phyloP scores from a whole-genome alignment of 30 jellyfish, hydroid and myxozoan species.

The Hydra vulgaris region DNA sequence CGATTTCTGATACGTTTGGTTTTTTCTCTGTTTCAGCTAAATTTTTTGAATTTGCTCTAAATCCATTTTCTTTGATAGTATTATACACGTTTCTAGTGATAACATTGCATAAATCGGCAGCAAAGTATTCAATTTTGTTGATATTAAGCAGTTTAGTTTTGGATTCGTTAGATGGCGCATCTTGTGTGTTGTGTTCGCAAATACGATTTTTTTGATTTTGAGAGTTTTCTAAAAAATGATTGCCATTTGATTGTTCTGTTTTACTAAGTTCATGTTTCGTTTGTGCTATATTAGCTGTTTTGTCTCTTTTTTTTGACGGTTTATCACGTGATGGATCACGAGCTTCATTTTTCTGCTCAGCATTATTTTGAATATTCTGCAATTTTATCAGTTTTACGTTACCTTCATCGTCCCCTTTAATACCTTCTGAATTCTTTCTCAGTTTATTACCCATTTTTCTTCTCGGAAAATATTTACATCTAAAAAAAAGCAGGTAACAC shows the following conservation, averaged over 20 bases:
- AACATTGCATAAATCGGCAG: neutral
- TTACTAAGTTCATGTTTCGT: neutral
- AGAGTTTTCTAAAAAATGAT: neutral
- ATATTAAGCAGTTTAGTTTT: neutral
- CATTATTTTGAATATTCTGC: neutral
- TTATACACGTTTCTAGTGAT: neutral
- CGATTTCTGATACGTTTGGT: neutral
- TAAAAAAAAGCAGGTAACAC: neutral
- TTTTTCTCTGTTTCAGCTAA: neutral
- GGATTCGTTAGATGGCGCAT: neutral
- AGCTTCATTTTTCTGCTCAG: neutral
- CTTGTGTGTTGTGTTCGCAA: neutral
- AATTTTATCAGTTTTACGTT: neutral
- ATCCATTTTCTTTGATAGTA: neutral
- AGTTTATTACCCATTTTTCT: neutral
- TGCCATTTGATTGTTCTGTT: neutral
- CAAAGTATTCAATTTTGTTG: neutral
- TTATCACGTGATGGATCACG: neutral
- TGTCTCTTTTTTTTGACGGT: neutral
- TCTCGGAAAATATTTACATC: neutral
- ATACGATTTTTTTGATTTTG: neutral
- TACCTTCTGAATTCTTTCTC: neutral
- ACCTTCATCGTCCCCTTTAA: too few relatives aligned
- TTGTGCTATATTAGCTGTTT: neutral
- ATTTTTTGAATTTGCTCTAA: neutral